Conservation (phyloP, 1,140 invertebrate species). For the Caenorhabditis brenneri region DNA sequence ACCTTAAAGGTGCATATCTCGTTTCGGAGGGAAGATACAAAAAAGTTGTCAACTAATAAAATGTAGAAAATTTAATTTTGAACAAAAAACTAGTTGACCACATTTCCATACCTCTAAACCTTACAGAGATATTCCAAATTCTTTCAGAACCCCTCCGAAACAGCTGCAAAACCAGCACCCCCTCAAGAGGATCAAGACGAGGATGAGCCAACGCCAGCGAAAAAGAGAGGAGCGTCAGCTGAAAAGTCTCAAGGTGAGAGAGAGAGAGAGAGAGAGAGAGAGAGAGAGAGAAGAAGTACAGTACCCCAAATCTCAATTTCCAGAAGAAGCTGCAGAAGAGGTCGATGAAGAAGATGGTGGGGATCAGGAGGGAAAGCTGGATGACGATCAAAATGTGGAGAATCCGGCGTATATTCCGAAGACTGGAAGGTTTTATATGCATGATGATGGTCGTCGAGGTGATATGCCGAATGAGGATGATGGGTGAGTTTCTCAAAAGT, state of each 20-base stretch:
- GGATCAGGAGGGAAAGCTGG: background rate
- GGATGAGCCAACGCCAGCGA: background rate
- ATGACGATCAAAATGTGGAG: conserved; percentile 49
- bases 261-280: background rate
- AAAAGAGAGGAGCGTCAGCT: background rate
- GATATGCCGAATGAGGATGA: conserved; percentile 29
- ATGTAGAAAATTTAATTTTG: no score
- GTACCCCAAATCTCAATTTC: background rate
- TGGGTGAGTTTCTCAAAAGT: no score
- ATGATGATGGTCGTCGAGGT: conserved; percentile 27
- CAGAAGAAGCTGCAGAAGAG: conserved; percentile 12
- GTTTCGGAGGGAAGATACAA: no score
- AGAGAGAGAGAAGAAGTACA: background rate
- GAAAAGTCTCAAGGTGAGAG: background rate
- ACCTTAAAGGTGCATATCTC: no score
- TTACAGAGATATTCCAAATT: background rate
- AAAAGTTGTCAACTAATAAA: no score
- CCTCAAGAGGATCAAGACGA: background rate
- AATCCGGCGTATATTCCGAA: conserved; percentile 53
- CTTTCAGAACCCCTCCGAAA: background rate
- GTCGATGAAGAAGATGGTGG: background rate
- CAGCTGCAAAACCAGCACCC: background rate
- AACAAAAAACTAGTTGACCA: no score
- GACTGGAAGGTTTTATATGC: conserved; percentile 45
- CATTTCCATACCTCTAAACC: no score